Conservation (phyloP, 1,140 invertebrate genomes). For the Melipona quadrifasciata region DNA sequence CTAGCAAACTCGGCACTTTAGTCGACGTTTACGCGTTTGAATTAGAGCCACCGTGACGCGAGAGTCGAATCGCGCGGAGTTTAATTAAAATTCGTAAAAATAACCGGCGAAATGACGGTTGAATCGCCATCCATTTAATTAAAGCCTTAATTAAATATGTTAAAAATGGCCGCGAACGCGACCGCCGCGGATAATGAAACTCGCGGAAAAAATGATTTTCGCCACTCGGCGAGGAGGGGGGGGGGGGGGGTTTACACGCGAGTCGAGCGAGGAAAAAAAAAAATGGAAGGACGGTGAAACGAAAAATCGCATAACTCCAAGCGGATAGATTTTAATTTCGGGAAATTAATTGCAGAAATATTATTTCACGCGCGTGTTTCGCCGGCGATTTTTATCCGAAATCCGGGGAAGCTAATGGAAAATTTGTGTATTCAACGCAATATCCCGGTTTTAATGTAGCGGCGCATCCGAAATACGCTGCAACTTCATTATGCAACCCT, state of each 20-base stretch:
- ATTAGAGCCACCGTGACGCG: neutral
- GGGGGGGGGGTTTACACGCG: neutral
- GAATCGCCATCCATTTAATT: slow-evolving; percentile 19
- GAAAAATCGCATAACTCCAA: neutral
- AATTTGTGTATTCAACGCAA: slow-evolving; percentile 30
- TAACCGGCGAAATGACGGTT: neutral
- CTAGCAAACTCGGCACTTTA: neutral
- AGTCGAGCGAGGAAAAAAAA: neutral
- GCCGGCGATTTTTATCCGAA: slow-evolving; percentile 10
- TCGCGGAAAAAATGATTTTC: neutral
- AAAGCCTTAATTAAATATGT: slow-evolving; percentile 24
- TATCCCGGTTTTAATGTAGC: neutral
- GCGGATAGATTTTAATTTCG: neutral
- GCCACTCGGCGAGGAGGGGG: too few species aligned
- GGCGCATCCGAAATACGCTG: slow-evolving; percentile 3
- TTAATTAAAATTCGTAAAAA: slow-evolving; percentile 24
- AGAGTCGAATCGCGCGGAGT: neutral
- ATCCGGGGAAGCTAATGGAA: slow-evolving; percentile 16
- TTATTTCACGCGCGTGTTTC: neutral
- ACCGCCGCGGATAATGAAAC: neutral
- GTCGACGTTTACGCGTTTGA: neutral
- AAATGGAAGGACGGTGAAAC: too few species aligned
- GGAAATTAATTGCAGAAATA: neutral
- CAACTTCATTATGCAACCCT: slow-evolving; percentile 44
- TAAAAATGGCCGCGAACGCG: slow-evolving; percentile 1